These are phyloP conservation scores for Amphiprion percula DNA, from an alignment of 2,113 vertebrate genomes.

Conservation along the genomic window DNA sequence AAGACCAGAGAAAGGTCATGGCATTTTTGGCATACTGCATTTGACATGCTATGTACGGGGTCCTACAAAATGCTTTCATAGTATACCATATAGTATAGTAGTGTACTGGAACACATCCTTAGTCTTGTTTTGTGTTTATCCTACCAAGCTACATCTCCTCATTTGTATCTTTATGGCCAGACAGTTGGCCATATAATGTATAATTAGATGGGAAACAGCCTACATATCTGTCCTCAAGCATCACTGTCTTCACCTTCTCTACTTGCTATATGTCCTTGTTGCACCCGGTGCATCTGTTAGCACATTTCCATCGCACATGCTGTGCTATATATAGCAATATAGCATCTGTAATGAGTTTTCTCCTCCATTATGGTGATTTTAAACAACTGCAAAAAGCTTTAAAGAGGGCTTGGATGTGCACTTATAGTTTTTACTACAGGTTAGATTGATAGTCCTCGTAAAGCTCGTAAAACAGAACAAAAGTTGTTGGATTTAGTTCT, in stretches of 20 bases:
- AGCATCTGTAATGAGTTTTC: conserved; percentile 44
- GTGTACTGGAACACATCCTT: no score
- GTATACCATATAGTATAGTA: no score
- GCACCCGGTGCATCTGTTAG: conserved; percentile 55
- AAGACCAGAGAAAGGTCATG: no score
- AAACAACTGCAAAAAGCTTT: conserved; percentile 13
- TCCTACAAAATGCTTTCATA: no score
- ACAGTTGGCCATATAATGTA: background rate
- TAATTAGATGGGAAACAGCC: background rate
- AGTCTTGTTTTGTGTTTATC: conserved; percentile 15
- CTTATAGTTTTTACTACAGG: background rate
- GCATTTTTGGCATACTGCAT: no score
- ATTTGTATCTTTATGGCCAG: conserved; percentile 8
- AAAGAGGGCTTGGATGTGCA: background rate
- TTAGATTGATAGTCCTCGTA: background rate
- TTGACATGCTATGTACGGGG: no score
- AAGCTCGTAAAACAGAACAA: background rate
- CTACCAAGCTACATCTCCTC: background rate
- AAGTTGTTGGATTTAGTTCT: background rate
- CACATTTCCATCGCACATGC: conserved; percentile 50
- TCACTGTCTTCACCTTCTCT: conserved; percentile 53
- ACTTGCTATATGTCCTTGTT: conserved; percentile 49
- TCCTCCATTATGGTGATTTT: conserved; percentile 9
- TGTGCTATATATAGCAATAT: conserved; percentile 68
- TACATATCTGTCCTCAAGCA: conserved; percentile 30